These are phyloP conservation scores for Rhamphomyia laevipes DNA, from an alignment of 2,888 invertebrate species.

Conservation along the genomic window DNA sequence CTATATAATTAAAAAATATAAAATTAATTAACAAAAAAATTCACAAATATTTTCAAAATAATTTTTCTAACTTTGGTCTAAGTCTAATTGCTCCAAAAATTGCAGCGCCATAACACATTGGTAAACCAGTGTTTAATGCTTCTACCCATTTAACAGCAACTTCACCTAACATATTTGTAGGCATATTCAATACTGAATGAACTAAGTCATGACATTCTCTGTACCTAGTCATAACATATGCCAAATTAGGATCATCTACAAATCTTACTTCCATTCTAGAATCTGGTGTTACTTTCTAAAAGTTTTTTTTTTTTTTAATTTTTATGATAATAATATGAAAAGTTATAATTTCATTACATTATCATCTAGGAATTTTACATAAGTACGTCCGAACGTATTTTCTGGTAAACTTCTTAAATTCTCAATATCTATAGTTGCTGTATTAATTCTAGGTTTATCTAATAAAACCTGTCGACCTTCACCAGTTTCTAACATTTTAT, in stretches of 20 bases:
- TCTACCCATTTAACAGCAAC: conserved; percentile 97
- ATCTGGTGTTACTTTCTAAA: conserved; percentile 77
- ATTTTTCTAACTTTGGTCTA: conserved; percentile 49
- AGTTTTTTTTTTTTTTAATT: not conserved
- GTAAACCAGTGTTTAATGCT: conserved; percentile 85
- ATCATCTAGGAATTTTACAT: conserved; percentile 67
- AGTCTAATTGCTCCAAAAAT: conserved; percentile 83
- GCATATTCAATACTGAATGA: conserved; percentile 86
- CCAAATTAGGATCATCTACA: conserved; percentile 73
- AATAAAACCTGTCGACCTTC: conserved; percentile 67
- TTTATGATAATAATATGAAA: no score
- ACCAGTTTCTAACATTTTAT: conserved; percentile 59
- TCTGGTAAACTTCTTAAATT: conserved; percentile 58
- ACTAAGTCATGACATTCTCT: conserved; percentile 93
- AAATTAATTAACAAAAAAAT: conserved; percentile 1
- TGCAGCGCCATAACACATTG: conserved; percentile 91
- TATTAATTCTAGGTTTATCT: conserved; percentile 78
- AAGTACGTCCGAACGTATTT: conserved; percentile 75
- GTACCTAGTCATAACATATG: conserved; percentile 95
- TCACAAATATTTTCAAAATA: conserved; percentile 7
- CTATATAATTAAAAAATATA: conserved; percentile 21
- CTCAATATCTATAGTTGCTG: conserved; percentile 63
- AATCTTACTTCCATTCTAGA: conserved; percentile 81
- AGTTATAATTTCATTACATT: conserved; percentile 45
- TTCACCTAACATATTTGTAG: conserved; percentile 84